A percentile compares a stretch with the other conserved stretches of the same genome.
phyloP scores from a whole-genome alignment of 1,140 invertebrate species.

The Euglossa dilemma region DNA sequence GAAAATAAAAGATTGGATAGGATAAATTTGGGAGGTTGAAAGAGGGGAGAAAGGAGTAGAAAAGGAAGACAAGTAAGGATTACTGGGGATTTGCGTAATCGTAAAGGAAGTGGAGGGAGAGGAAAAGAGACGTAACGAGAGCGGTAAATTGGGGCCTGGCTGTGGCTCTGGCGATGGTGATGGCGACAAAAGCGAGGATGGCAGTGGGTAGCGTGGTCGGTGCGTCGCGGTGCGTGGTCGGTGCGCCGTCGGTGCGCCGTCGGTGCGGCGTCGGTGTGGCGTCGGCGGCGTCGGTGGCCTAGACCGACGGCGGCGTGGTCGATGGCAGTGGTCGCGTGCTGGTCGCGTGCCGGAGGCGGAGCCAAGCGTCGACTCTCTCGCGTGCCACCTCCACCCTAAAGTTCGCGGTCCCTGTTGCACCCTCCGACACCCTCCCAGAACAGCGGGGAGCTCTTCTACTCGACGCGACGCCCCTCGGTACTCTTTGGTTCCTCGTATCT shows the following conservation, averaged over 20 bases:
- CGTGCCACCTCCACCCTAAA: slow-evolving; percentile 66
- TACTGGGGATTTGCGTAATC: slow-evolving; percentile 20
- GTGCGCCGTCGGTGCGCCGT: slow-evolving; percentile 13
- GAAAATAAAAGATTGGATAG: too few species aligned
- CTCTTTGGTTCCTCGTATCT: slow-evolving; percentile 49
- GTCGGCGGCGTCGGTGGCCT: slow-evolving; percentile 44
- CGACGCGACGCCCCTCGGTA: slow-evolving; percentile 48
- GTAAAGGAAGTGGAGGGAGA: slow-evolving; percentile 30
- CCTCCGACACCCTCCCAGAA: slow-evolving; percentile 48
- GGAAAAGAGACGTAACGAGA: slow-evolving; percentile 24
- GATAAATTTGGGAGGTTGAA: not conserved
- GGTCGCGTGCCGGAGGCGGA: slow-evolving; percentile 81
- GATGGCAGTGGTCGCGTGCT: slow-evolving; percentile 77
- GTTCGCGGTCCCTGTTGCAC: slow-evolving; percentile 62
- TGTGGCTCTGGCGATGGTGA: too few species aligned
- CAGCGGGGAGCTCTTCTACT: slow-evolving; percentile 42
- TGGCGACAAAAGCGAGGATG: slow-evolving; percentile 18
- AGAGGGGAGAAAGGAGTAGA: not conserved
- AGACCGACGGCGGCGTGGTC: slow-evolving; percentile 55
- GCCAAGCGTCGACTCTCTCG: slow-evolving; percentile 70
- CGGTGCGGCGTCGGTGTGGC: slow-evolving; percentile 24
- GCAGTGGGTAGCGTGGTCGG: slow-evolving; percentile 49
- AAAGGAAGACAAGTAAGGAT: not conserved
- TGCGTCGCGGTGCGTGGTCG: too few species aligned
- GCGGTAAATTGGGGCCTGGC: too few species aligned